Percentiles rank a stretch among this genome's conserved stretches.
Evolutionary conservation across 1,140 invertebrate genomes (phyloP).

Genomic region (Scaptomyza graminum): DNA sequence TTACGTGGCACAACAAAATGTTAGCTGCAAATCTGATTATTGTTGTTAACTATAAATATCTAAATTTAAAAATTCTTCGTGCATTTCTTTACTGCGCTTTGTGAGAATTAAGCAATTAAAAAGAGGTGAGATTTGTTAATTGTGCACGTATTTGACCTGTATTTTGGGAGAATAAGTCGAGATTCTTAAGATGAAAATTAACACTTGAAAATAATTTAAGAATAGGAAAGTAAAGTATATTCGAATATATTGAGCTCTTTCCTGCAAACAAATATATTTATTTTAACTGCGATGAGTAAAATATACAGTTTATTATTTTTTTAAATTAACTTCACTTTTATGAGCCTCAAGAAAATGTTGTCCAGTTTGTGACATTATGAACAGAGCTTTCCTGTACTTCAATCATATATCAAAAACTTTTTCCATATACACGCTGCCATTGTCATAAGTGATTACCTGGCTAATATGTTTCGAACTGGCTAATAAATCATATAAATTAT

Average conservation of each 20-base stretch:
- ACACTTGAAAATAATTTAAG: no score
- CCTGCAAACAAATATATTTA: no score
- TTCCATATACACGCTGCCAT: background rate
- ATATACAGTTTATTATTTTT: no score
- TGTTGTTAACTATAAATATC: background rate
- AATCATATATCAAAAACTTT: background rate
- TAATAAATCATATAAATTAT: conserved; percentile 69
- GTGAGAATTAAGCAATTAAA: background rate
- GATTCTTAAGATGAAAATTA: no score
- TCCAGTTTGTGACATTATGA: background rate
- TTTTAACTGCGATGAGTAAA: no score
- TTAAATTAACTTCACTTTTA: no score
- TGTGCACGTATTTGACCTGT: no score
- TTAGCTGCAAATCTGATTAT: conserved; percentile 43
- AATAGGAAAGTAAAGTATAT: no score
- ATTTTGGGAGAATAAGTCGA: no score
- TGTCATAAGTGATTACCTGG: conserved; percentile 14
- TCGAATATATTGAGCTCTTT: no score
- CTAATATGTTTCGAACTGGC: conserved; percentile 14
- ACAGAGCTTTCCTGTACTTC: background rate
- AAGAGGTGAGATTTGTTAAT: no score
- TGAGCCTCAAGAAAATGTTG: background rate
- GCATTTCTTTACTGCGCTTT: background rate
- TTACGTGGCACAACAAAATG: conserved; percentile 68
- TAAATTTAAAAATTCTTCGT: background rate